A percentile compares a stretch with the other conserved stretches of the same genome.
phyloP scores from a whole-genome alignment of 2,888 invertebrate species.

The Nezara viridula region DNA sequence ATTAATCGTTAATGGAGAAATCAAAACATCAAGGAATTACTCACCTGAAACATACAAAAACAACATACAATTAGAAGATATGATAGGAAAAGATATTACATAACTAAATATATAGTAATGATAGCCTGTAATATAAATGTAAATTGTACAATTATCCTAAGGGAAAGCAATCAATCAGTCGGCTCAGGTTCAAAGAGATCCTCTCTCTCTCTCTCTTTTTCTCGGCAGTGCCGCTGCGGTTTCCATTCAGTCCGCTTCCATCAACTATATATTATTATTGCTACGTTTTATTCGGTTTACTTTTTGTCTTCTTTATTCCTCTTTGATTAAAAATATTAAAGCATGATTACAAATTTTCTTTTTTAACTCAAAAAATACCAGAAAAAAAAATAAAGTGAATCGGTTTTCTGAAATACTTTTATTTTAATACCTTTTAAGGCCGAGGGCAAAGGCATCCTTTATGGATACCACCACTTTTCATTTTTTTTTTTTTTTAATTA shows the following conservation, averaged over 20 bases:
- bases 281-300: not conserved
- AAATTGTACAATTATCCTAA: slow-evolving; percentile 39
- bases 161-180: slow-evolving; percentile 9
- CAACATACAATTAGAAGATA: not conserved
- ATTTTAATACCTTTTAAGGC: too few species aligned
- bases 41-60: not conserved
- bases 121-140: slow-evolving; percentile 27
- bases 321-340: not conserved
- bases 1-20: not conserved
- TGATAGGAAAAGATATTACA: not conserved
- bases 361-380: too few species aligned
- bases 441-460: too few species aligned
- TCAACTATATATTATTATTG: not conserved
- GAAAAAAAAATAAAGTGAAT: too few species aligned
- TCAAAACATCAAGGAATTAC: not conserved
- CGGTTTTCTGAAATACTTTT: too few species aligned
- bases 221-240: too few species aligned
- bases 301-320: not conserved
- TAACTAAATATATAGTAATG: slow-evolving; percentile 10
- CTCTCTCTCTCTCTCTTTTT: too few species aligned
- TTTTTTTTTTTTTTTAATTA: too few species aligned
- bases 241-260: not conserved
- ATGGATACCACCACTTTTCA: too few species aligned
- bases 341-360: not conserved
- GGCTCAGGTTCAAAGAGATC: not conserved